Base-by-base conservation (phyloP, 2,888 invertebrate species). In the Epinotia demarniana region DNA sequence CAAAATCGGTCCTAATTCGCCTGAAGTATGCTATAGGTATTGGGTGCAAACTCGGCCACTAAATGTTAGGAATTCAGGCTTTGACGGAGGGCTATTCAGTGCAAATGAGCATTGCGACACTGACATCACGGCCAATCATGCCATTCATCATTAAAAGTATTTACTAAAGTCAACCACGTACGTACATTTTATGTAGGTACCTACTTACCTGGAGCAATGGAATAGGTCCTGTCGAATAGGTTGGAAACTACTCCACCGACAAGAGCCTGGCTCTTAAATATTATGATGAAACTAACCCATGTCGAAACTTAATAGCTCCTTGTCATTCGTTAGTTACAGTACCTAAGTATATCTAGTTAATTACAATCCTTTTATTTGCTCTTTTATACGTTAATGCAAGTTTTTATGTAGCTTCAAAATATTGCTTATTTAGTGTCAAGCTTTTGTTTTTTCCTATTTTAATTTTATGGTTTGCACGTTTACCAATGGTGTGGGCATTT, bases 21-120 rank as follows among this genome's bases (percentile, higher is more conserved):
- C 46, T 63, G 57, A 57, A 63, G 60, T 62, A 68, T 68, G 61
- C 55, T 53, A 1, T n/a, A n/a, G n/a, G 23, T 23, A 23, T 46
- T 55, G 39, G 43, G 73, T 74, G 62, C 57, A 62, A 63, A 49
- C 62, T 62, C 9, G 46, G 39, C n/a, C 57, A 61, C 53, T 58
- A 73, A 68, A 67, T 57, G 55, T 61, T 55, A 55, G 68, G 57
- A 73, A 67, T 73, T 55, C 46, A 60, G 46, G 23, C 23, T 58
- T 27, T 23, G 60, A 33, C 70, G 49, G 33, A 53, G 58, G 12
- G 19, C 33, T 12, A 71, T 62, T 71, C 53, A 62, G 60, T 71
- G 70, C 16, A 62, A 71, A 71, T 69, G 69, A n/a, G 69, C 5
- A 60, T 69, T 69, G 23, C 69, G 12, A 69, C 69, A 69, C 58